Base-by-base conservation (phyloP, 2,888 invertebrate species). In the Caenorhabditis sulstoni region DNA sequence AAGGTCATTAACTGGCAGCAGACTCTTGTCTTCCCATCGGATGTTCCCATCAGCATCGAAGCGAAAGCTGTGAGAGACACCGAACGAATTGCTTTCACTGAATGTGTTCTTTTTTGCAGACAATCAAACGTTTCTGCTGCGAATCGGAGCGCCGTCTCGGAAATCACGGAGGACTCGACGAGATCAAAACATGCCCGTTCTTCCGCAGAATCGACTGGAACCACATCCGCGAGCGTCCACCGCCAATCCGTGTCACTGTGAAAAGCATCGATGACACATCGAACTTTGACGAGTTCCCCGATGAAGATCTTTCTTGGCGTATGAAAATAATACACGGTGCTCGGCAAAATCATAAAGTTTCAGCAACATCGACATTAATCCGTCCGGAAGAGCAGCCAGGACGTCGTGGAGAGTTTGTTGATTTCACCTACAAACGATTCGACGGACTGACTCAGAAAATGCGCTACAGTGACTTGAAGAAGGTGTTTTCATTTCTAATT, bases 1-100 rank as follows among this genome's bases (percentile, higher is more conserved):
- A 96, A 96, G 92, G 98, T 99, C 87, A 97, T 99, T 96, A 97
- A 97, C 90, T 99, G 99, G 99, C 93, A 96, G 85, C 97, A 99
- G 91, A 98, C 98, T 1, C 93, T 99, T 75, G 94, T 96, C 68
- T 99, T 99, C 92, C 99, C 99, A 14, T 97, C 99, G 0, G 99
- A 99, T 93, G 96, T 97, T 89, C 99, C 99, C 82, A 99, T 99
- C 91, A 97, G 97, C 82, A 96, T 96, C 92, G 96, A 97, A 92
- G 96, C 99, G 83, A 90, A 90, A 70, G 85, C 86, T 91, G 90
- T 86, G 66, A 41, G 41, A 5, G 62, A 29, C 16, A 45, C 47
- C 44, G 7, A 29, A 29, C 29, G 29, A 29, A 14, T 65, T 50
- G 44, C 55, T 49, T 37, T 8, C 39, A 11, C 20, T 20, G 22